phyloP scores from a whole-genome alignment of 1,140 invertebrate species.

The Rhagoletis pomonella region DNA sequence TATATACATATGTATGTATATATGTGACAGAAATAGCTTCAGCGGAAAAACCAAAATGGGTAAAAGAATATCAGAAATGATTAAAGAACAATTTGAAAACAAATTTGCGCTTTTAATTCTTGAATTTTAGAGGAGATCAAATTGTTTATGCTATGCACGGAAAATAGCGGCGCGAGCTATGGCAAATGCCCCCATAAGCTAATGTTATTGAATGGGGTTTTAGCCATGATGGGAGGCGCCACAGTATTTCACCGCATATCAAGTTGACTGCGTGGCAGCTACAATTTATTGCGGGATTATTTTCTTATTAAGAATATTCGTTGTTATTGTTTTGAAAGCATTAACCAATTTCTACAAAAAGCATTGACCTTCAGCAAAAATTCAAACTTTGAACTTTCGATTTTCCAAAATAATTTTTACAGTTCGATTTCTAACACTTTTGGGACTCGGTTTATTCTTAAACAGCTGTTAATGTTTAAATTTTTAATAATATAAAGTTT shows the following conservation, averaged over 20 bases:
- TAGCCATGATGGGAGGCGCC: neutral
- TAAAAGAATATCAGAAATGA: neutral
- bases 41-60: neutral
- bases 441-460: no score
- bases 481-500: no score
- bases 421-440: no score
- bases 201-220: neutral
- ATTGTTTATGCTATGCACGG: neutral
- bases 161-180: neutral
- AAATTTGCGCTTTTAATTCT: neutral
- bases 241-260: neutral
- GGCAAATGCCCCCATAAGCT: neutral
- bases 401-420: no score
- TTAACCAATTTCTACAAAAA: neutral
- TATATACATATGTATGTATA: no score
- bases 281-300: neutral
- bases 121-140: conserved; percentile 24
- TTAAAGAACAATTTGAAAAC: neutral
- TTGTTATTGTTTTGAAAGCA: neutral
- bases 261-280: neutral
- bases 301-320: neutral
- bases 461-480: no score
- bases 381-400: no score
- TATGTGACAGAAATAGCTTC: neutral
- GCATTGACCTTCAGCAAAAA: neutral